Evolutionary conservation across 2,888 invertebrate species (phyloP).

Genomic region (Zeuzera pyrina): DNA sequence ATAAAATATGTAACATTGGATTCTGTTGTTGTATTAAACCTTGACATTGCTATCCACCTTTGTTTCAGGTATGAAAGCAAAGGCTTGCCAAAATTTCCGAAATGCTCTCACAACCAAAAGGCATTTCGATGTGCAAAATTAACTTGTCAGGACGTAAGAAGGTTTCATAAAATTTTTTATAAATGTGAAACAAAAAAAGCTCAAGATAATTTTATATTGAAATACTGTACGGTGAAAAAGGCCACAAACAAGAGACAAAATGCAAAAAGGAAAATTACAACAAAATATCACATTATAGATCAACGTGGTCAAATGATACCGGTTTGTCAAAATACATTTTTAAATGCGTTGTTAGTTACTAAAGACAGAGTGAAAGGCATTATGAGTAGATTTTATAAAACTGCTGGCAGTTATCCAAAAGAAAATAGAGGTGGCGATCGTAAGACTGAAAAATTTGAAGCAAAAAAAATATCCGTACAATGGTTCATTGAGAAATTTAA

Average conservation of each 20-base stretch:
- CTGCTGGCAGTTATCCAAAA: constrained; percentile 6
- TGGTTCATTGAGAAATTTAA: constrained; percentile 10
- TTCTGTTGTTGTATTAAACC: neutral
- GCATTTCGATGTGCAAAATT: no score
- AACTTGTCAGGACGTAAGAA: neutral
- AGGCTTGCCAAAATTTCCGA: no score
- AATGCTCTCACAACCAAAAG: no score
- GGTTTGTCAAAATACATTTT: constrained; percentile 6
- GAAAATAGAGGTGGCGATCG: constrained; percentile 12
- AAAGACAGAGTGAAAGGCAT: constrained; percentile 6
- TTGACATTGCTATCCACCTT: neutral
- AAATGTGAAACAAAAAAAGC: neutral
- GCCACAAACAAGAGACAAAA: neutral
- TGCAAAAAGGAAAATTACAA: neutral
- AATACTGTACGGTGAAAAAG: constrained; percentile 3
- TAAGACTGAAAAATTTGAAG: constrained; percentile 4
- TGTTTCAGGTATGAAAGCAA: no score
- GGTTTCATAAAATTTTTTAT: constrained; percentile 1
- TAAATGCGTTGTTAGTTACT: constrained; percentile 5
- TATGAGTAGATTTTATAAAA: constrained; percentile 4
- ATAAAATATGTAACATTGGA: neutral
- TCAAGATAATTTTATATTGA: constrained; percentile 7
- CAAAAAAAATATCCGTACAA: neutral
- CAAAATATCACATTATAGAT: neutral
- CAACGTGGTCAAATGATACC: neutral